Evolutionary conservation across 2,113 vertebrate genomes (phyloP), one percentile per base, ranked within the genome.

Genomic region (Excalfactoria chinensis): DNA sequence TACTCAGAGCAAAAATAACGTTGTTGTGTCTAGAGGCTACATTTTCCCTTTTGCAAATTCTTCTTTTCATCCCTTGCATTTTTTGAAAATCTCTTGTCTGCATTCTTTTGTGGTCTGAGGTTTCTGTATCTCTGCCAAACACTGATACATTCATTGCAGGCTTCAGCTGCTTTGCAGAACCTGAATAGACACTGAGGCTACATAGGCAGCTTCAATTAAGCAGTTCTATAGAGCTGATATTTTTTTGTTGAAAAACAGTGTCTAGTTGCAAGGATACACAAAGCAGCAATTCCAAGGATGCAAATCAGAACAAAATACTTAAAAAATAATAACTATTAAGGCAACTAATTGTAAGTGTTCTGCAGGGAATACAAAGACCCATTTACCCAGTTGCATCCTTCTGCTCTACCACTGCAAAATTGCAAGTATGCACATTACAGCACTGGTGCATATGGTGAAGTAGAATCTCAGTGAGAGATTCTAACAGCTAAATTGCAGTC

Each of bases 111-210:
- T 89, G 84, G 73, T 84, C 77, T 82, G 91, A 83, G 93, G 84
- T 26, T 92, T 72, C 86, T 96, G 95, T 93, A 91, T 73, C 79
- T 84, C 25, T 3, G 94, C 93, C 94, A 95, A 91, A 93, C 78
- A 90, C 78, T 85, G 80, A 93, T 95, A 94, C 48, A 94, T 88
- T 96, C 79, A 94, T 94, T 89, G 74, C 78, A 91, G 88, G 64
- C 86, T 95, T 95, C 94, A 90, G 93, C 91, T 95, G 94, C 88
- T 90, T 89, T 90, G 84, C 92, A 88, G 86, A 95, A 93, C 86
- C 75, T 95, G 91, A 95, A 94, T 90, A 83, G 86, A 87, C 75
- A 93, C 32, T 91, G 84, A 93, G 76, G 76, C 70, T 95, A 93
- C 76, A 83, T 0, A 49, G 46, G 72, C 1, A 1, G 88, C 75